Base-by-base conservation (phyloP, 2,888 invertebrate species). In the Campoletis raptor region DNA sequence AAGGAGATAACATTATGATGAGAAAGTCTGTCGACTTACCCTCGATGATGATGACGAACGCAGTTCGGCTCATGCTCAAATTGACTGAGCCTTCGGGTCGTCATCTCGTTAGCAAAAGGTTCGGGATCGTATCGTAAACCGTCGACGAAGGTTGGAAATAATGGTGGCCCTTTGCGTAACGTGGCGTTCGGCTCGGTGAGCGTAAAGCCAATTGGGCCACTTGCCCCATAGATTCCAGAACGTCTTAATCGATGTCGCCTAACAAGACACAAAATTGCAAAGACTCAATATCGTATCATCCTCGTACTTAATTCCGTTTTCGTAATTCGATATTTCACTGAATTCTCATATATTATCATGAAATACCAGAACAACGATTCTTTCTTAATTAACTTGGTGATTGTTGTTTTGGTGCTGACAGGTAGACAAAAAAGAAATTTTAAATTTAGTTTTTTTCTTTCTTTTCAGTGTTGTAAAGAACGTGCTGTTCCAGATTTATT, bases 71-170 rank as follows among this genome's bases (percentile, higher is more conserved):
- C 93, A 85, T 93, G 93, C 70, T 93, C 93, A 88, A 92, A 92
- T 74, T 93, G 88, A 83, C 93, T 92, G 80, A 91, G 91, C 66
- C 91, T 91, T 77, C 93, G 90, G 40, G 91, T 85, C 15, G 87
- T 87, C 87, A 85, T 87, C 85, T 93, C 91, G 64, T 90, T 91
- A 30, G 93, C 91, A 88, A 94, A 93, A 61, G 93, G 93, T 72
- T 93, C 93, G 15, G 94, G 93, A 78, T 94, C 94, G 87, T 94
- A 94, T 76, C 93, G 94, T 67, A 95, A 90, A 80, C 94, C 94
- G 66, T 95, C 95, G 73, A 93, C 94, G 90, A 94, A 95, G 80
- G 93, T 91, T 67, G 95, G 95, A 90, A 95, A 95, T 21, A 95
- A 92, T 24, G 94, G 89, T 18, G 94, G 92, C 15, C 79, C 87